Base-by-base conservation (phyloP, 2,888 invertebrate genomes). In the Agelastica alni region DNA sequence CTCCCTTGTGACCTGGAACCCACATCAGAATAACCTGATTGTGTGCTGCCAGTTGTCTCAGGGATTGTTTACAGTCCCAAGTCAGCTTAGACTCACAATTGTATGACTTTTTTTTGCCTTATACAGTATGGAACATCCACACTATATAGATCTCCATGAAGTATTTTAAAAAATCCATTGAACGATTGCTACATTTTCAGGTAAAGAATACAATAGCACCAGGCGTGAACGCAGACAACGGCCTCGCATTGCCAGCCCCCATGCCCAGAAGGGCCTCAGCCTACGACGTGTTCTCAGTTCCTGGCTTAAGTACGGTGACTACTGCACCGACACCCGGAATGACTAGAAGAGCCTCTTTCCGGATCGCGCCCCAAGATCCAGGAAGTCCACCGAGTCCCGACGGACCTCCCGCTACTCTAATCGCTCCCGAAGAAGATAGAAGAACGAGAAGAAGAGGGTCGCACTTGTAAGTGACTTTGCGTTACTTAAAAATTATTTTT, bases 231-330 rank as follows among this genome's bases (percentile, higher is more conserved):
- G 59, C 62, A 26, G 84, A 85, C 48, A 75, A 81, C 1, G 86
- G 84, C 3, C 79, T 89, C 5, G 84, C 84, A 14, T 81, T 89
- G 43, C 89, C 91, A 9, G 84, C 86, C 2, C 83, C 85, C 14
- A 85, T 92, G 78, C 88, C 91, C 1, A 81, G 92, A 70, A 84
- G 89, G 67, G 88, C 89, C 58, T 92, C 92, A 31, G 91, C 92
- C 10, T 92, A 92, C 68, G 92, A 92, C 70, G 89, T 93, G 9
- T 91, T 89, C 66, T 85, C 87, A 63, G 86, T 86, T 1, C 86
- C 87, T 1, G 83, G 83, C 65, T 75, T 63, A 66, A 79, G 74
- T 16, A 77, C 77, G 6, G 79, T 79, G 28, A 75, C 77, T 18
- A 74, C 77, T 16, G 61, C 71, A 17, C 59, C 68, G 5, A 58